Evolutionary conservation across 2,113 vertebrate genomes (phyloP).

Genomic region (Phrynosoma blainvillii): DNA sequence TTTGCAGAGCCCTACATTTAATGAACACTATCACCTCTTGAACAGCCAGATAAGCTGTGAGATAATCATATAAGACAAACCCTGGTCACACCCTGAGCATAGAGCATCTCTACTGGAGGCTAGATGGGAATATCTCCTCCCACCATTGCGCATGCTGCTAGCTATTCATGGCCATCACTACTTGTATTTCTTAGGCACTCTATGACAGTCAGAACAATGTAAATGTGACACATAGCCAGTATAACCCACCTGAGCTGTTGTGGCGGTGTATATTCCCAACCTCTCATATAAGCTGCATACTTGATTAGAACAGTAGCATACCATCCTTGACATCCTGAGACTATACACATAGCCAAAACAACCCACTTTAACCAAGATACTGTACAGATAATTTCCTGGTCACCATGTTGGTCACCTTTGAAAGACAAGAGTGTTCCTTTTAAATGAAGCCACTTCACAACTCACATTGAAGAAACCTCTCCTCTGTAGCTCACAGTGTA

Average conservation of each 20-base stretch:
- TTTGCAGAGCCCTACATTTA: background rate
- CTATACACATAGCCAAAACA: background rate
- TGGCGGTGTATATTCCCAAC: background rate
- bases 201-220: background rate
- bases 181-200: too few relatives aligned
- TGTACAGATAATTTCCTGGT: background rate
- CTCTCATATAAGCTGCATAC: background rate
- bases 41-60: background rate
- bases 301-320: background rate
- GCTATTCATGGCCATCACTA: background rate
- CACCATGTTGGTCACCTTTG: background rate
- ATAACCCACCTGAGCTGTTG: background rate
- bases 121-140: too few relatives aligned
- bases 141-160: too few relatives aligned
- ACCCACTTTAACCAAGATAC: background rate
- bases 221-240: background rate
- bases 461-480: background rate
- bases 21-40: background rate
- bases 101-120: too few relatives aligned
- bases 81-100: background rate
- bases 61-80: background rate
- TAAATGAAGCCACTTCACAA: background rate
- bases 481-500: background rate
- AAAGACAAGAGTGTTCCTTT: background rate
- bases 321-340: background rate